phyloP scores from a whole-genome alignment of 2,888 invertebrate genomes.

The Rhyacophila evoluta region DNA sequence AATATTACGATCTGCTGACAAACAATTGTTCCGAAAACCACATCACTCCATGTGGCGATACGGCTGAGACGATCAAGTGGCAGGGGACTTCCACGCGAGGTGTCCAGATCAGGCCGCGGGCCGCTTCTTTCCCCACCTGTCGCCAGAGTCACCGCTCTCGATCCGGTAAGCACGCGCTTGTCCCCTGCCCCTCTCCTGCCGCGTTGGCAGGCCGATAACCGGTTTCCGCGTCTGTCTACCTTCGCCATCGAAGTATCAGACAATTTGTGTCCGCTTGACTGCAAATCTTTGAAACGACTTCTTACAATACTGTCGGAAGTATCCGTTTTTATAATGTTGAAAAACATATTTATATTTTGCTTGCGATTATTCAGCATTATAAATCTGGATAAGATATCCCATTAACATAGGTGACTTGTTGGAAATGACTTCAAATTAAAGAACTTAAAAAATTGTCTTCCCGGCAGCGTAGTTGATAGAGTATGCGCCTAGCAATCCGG shows the following conservation, averaged over 20 bases:
- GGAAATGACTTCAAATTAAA: no score
- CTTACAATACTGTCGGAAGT: no score
- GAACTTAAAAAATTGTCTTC: no score
- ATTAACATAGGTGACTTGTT: no score
- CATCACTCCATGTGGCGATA: not conserved
- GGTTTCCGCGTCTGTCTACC: constrained; percentile 20
- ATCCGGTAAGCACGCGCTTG: constrained; percentile 13
- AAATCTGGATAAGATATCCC: no score
- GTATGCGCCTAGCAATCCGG: no score
- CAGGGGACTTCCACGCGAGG: not conserved
- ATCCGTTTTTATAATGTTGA: no score
- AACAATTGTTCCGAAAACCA: not conserved
- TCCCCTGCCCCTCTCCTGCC: not conserved
- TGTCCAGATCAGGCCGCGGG: constrained; percentile 3
- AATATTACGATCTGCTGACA: no score
- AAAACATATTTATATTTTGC: no score
- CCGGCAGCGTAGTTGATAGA: no score
- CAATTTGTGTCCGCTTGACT: not conserved
- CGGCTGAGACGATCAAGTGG: not conserved
- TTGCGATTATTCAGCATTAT: no score
- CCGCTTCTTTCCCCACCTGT: constrained; percentile 8
- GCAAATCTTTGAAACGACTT: no score
- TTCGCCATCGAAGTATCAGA: not conserved
- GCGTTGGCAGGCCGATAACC: constrained; percentile 9
- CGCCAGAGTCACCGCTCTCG: constrained; percentile 21